These are phyloP conservation scores for Centroberyx gerrardi DNA, from an alignment of 2,797 vertebrate species.

Conservation along the genomic window DNA sequence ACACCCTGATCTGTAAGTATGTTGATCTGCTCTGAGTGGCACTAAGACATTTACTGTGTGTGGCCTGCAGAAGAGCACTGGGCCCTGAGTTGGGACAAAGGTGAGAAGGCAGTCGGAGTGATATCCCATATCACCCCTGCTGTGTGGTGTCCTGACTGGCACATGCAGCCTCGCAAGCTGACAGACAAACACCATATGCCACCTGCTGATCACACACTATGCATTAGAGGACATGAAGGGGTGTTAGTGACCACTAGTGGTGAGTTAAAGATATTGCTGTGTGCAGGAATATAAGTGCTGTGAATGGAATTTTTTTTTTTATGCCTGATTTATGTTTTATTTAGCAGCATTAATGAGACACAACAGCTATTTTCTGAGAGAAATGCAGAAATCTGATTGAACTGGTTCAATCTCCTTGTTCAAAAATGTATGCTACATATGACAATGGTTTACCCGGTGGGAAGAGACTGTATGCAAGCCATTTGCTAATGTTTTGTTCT, in stretches of 20 bases:
- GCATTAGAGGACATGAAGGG: constrained; percentile 47
- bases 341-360: too few relatives aligned
- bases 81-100: constrained; percentile 43
- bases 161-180: constrained; percentile 34
- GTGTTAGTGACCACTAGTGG: constrained; percentile 58
- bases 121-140: constrained; percentile 52
- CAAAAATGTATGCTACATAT: too few relatives aligned
- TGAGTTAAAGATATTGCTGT: constrained; percentile 4
- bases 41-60: constrained; percentile 66
- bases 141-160: constrained; percentile 61
- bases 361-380: too few relatives aligned
- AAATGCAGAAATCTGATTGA: too few relatives aligned
- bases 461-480: neutral
- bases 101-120: constrained; percentile 45
- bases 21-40: constrained; percentile 74
- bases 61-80: constrained; percentile 13
- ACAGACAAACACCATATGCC: constrained; percentile 77
- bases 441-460: too few relatives aligned
- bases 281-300: neutral
- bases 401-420: too few relatives aligned
- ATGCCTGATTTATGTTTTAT: too few relatives aligned
- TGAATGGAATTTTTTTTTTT: neutral
- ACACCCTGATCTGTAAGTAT: constrained; percentile 70
- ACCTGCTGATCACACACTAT: constrained; percentile 51
- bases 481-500: neutral